phyloP scores from a whole-genome alignment of 2,113 vertebrate species.

The Paracanthobrama guichenoti region DNA sequence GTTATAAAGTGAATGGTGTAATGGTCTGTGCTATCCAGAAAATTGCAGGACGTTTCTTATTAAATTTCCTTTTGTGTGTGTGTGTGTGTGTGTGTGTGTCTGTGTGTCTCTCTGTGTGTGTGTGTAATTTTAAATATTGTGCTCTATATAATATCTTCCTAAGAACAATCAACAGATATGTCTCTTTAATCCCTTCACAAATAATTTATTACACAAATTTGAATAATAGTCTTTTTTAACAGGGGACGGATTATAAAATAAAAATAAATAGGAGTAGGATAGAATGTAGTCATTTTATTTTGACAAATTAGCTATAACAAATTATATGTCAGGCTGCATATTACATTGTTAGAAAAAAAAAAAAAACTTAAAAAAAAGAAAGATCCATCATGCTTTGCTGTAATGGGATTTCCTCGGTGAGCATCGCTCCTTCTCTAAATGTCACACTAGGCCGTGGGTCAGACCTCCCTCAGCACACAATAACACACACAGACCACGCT shows the following conservation, averaged over 20 bases:
- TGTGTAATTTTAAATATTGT: not conserved
- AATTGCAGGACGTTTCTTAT: not conserved
- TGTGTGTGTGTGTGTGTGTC: no score
- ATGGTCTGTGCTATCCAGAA: not conserved
- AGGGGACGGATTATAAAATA: constrained; percentile 53
- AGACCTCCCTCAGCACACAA: constrained; percentile 70
- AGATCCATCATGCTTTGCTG: constrained; percentile 78
- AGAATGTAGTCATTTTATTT: constrained; percentile 50
- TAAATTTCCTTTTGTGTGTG: no score
- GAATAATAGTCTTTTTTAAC: not conserved
- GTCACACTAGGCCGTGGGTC: constrained; percentile 74
- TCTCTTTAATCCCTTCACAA: not conserved
- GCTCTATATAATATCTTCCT: not conserved
- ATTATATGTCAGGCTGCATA: constrained; percentile 75
- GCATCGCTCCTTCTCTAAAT: constrained; percentile 73
- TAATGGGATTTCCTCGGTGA: constrained; percentile 78
- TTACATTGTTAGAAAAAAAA: constrained; percentile 64
- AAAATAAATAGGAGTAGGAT: not conserved
- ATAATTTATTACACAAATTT: not conserved
- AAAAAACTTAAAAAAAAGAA: constrained; percentile 38
- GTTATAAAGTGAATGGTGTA: not conserved
- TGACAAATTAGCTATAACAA: constrained; percentile 72
- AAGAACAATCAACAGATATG: not conserved
- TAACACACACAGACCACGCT: constrained; percentile 58
- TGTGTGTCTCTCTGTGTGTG: no score